Evolutionary conservation across 2,888 invertebrate genomes (phyloP), one percentile per base, ranked within the genome.

Genomic region (Automeris io): DNA sequence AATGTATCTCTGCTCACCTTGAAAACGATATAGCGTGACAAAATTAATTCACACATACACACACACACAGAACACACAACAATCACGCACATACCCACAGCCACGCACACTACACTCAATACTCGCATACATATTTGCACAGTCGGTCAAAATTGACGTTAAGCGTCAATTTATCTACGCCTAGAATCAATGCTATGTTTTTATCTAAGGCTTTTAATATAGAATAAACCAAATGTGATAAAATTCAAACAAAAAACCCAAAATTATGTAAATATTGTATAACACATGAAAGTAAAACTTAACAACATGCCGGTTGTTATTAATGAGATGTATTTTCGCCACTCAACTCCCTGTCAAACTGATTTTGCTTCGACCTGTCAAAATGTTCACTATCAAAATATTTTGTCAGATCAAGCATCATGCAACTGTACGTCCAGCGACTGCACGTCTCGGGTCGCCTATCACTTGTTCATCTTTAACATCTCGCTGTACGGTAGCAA

Each of bases 281-380:
- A 80, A 80, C 71, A 75, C 70, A 77, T 69, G 79, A 82, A 81
- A 83, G 80, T 75, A 55, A 64, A 61, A 67, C 72, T 60, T 65
- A 29, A 62, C 61, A 63, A 66, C 65, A 57, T 60, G 70, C 73
- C 68, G 59, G 66, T 58, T 68, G 62, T 71, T 74, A 77, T 77
- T 77, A 81, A 73, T 72, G 70, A 70, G 70, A 62, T 62, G 54
- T 58, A 57, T 71, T 71, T 73, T 70, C 61, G 65, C 60, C 66
- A 70, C 67, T 73, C 65, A 63, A 48, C 52, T 48, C 49, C 48
- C 63, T 66, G 69, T 69, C 34, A 70, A 68, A 51, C 61, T 55
- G 51, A 49, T 47, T 50, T 47, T 43, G 41, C 46, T 47, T 32
- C 49, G 45, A 45, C 40, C 50, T 40, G 52, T 57, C 57, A 57